These are phyloP conservation scores for Epizoanthus scotinus DNA, from an alignment of 92 coral and sea anemone species.

Conservation along the genomic window DNA sequence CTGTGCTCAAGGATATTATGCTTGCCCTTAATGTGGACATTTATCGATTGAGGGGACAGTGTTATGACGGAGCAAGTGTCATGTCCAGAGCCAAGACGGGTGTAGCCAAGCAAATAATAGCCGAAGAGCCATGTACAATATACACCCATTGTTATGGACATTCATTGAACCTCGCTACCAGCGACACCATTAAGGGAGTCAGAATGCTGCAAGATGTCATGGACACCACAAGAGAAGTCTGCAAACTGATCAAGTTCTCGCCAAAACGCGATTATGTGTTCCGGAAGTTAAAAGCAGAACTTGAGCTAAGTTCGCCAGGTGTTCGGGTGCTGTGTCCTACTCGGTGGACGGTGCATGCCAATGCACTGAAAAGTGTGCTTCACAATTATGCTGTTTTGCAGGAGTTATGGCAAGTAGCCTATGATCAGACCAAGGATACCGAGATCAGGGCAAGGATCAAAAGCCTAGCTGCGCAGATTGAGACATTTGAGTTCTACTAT, in stretches of 20 bases:
- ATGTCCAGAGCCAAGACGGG: constrained; percentile 33
- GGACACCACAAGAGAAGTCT: constrained; percentile 31
- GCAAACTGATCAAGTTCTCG: constrained; percentile 12
- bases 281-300: constrained; percentile 21
- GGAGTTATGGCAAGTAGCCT: no score
- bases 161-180: constrained; percentile 17
- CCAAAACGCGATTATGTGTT: constrained; percentile 30
- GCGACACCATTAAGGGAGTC: not conserved
- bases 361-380: constrained; percentile 17
- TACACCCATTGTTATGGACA: constrained; percentile 43
- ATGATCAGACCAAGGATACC: no score
- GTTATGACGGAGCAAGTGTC: constrained; percentile 38
- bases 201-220: constrained; percentile 33
- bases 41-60: constrained; percentile 19
- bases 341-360: constrained; percentile 5
- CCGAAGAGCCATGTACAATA: constrained; percentile 10
- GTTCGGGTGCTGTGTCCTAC: constrained; percentile 12
- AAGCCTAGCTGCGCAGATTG: constrained; percentile 28
- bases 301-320: no score
- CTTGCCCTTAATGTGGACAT: constrained; percentile 28
- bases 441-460: constrained; percentile 13
- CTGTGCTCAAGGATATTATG: constrained; percentile 28
- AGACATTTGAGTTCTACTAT: constrained; percentile 17
- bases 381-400: constrained; percentile 9
- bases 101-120: constrained; percentile 37